Evolutionary conservation across 1,140 invertebrate species (phyloP).

Genomic region (Sogatella furcifera): DNA sequence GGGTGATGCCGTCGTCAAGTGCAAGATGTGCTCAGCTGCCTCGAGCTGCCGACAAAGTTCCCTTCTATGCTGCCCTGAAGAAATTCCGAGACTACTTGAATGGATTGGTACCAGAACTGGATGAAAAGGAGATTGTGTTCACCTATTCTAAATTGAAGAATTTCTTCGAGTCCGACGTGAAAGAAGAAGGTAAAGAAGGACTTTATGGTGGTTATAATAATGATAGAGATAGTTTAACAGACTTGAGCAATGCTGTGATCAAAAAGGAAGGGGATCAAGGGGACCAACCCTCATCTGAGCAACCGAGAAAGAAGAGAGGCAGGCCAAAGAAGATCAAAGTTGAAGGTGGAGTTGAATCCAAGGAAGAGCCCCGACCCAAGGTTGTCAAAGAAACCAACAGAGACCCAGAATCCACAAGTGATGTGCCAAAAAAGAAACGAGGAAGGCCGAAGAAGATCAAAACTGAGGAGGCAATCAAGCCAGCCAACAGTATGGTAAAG

Average conservation of each 20-base stretch:
- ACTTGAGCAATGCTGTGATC: slow-evolving; percentile 35
- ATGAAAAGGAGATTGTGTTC: slow-evolving; percentile 88
- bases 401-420: slow-evolving; percentile 32
- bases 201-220: slow-evolving; percentile 16
- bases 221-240: slow-evolving; percentile 28
- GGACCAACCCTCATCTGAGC: slow-evolving; percentile 5
- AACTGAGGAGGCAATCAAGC: slow-evolving; percentile 23
- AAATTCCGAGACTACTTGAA: slow-evolving; percentile 93
- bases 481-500: slow-evolving; percentile 24
- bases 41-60: slow-evolving; percentile 90
- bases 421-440: slow-evolving; percentile 74
- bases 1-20: slow-evolving; percentile 97
- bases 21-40: slow-evolving; percentile 92
- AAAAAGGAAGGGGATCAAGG: slow-evolving; percentile 25
- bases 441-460: slow-evolving; percentile 81
- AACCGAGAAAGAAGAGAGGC: slow-evolving; percentile 69
- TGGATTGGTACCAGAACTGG: slow-evolving; percentile 73
- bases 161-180: slow-evolving; percentile 27
- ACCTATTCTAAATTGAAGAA: slow-evolving; percentile 58
- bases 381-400: slow-evolving; percentile 33
- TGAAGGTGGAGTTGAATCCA: slow-evolving; percentile 37
- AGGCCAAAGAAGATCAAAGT: slow-evolving; percentile 72
- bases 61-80: slow-evolving; percentile 89
- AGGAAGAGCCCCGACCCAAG: slow-evolving; percentile 39
- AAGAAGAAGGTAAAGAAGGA: slow-evolving; percentile 30